These are phyloP conservation scores for Aspiorhynchus laticeps DNA, from an alignment of 2,113 vertebrate genomes.

Conservation along the genomic window DNA sequence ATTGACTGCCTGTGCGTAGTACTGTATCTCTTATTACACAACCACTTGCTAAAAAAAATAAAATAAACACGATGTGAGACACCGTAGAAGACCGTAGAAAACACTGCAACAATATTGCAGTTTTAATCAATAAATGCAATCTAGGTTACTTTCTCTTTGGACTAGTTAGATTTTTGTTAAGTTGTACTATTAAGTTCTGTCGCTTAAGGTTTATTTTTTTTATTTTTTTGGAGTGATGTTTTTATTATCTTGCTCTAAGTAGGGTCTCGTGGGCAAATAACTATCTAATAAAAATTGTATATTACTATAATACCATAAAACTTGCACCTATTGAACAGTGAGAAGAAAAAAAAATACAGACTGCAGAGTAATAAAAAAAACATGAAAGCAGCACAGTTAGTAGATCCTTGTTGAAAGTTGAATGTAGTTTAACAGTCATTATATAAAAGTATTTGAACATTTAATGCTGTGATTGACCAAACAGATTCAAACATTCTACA, in stretches of 20 bases:
- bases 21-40: background rate
- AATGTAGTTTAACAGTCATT: background rate
- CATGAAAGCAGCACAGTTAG: background rate
- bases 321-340: background rate
- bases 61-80: background rate
- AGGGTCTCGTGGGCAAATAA: background rate
- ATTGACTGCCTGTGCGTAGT: background rate
- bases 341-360: background rate
- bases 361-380: background rate
- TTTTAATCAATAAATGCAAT: background rate
- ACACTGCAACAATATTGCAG: background rate
- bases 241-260: background rate
- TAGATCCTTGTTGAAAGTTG: too few relatives aligned
- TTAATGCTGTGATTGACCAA: background rate
- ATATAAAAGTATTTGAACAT: background rate
- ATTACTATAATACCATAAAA: background rate
- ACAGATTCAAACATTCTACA: background rate
- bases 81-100: too few relatives aligned
- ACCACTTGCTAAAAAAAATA: background rate
- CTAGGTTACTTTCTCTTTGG: background rate
- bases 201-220: background rate
- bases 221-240: background rate
- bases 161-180: too few relatives aligned
- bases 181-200: too few relatives aligned
- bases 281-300: background rate